Evolutionary conservation across 2,888 invertebrate genomes (phyloP).

Genomic region (Acanthopleura granulata): DNA sequence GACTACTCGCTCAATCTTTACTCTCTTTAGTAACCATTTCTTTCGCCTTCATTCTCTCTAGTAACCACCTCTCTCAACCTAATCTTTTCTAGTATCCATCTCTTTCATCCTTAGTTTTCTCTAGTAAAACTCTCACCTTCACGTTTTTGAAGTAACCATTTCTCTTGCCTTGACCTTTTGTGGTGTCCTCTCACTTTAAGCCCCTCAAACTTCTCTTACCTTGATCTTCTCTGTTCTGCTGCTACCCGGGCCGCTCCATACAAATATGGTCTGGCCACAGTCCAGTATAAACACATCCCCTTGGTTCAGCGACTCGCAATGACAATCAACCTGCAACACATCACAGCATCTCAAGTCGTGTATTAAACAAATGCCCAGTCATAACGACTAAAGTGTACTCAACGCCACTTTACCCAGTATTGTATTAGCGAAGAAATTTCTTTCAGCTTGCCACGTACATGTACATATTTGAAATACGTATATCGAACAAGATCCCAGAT

Average conservation of each 20-base stretch:
- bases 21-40: no score
- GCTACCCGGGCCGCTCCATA: slow-evolving; percentile 83
- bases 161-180: not conserved
- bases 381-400: no score
- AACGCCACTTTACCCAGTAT: no score
- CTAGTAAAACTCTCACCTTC: not conserved
- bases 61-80: no score
- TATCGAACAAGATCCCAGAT: no score
- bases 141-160: not conserved
- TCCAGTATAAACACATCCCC: slow-evolving; percentile 93
- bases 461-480: no score
- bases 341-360: not conserved
- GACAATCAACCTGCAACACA: slow-evolving; percentile 66
- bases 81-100: no score
- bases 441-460: no score
- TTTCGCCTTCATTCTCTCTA: no score
- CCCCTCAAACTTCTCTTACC: slow-evolving; percentile 72
- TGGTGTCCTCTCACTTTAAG: not conserved
- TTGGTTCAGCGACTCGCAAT: slow-evolving; percentile 86
- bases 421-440: no score
- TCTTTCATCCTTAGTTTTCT: not conserved
- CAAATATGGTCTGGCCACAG: slow-evolving; percentile 80
- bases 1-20: no score
- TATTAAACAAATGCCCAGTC: no score
- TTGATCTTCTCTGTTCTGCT: slow-evolving; percentile 85